Evolutionary conservation across 2,888 invertebrate species (phyloP), one percentile per base, ranked within the genome.

Genomic region (Piscicola geometra): DNA sequence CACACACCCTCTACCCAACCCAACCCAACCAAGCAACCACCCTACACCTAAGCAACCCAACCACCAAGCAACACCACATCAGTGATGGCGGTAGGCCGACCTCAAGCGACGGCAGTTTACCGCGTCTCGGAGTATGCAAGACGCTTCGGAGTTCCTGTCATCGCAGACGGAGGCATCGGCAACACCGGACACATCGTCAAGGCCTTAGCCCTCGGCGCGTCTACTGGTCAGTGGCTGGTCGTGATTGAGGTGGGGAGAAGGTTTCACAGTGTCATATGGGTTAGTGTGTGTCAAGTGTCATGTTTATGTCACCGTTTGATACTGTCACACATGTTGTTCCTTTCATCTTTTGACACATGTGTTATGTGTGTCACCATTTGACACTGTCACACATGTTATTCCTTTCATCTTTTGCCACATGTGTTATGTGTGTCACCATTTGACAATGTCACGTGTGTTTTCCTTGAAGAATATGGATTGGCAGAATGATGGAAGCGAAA

Each of bases 11-110:
- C n/a, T n/a, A n/a, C n/a, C n/a, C n/a, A 9, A 64, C 30, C 30
- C 30, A 12, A 3, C 30, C 3, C 64, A 9, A 3, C 64, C 30
- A 25, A 28, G 64, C 30, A 3, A 25, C 30, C 3, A 25, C 3
- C 3, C 64, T 30, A 5, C 5, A 41, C 41, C 15, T 5, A 41
- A 41, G 9, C 41, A 41, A 41, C 41, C 15, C 9, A 41, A 41
- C 41, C 41, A 41, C 15, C 41, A 41, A 41, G 21, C 64, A 5
- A 12, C 64, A 9, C n/a, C 64, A 64, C 64, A 3, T 30, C 93
- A 88, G 97, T 99, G 0, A 98, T 98, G 97, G 99, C 98, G 0
- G 98, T 98, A 79, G 99, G 99, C 0, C 90, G 98, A 76, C 93
- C 98, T 0, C 98, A 99, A 86, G 97, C 94, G 0, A 98, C 98